A percentile compares a stretch with the other conserved stretches of the same genome.
Conservation (phyloP, 2,797 vertebrate genomes). For the Siniperca obscura region DNA sequence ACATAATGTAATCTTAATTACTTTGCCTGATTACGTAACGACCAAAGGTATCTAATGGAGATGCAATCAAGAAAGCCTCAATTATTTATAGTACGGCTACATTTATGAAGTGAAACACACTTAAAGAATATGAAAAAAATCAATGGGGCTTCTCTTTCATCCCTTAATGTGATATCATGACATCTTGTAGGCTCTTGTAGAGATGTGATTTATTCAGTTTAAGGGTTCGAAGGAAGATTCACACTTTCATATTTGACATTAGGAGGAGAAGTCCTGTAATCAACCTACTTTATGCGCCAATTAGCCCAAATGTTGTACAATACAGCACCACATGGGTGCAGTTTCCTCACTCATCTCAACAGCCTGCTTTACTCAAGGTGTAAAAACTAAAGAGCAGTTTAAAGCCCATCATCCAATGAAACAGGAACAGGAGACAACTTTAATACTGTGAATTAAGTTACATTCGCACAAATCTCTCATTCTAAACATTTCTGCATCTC, state of each 20-base stretch:
- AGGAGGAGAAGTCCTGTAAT: conserved; percentile 47
- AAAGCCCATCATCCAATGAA: conserved; percentile 18
- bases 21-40: not conserved
- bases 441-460: not conserved
- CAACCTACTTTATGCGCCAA: conserved; percentile 65
- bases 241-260: conserved; percentile 37
- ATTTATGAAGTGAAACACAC: not conserved
- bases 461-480: not conserved
- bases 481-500: not conserved
- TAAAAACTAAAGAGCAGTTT: conserved; percentile 31
- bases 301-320: conserved; percentile 62
- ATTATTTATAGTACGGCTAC: not conserved
- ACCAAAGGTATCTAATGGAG: not conserved
- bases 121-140: not conserved
- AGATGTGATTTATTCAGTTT: not conserved
- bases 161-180: not conserved
- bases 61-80: not conserved
- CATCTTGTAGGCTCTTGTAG: not conserved
- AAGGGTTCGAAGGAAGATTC: conserved; percentile 1
- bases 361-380: conserved; percentile 31
- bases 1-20: not conserved
- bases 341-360: too few species aligned
- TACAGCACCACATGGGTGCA: conserved; percentile 51
- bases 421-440: not conserved
- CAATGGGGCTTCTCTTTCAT: not conserved